Percentiles rank a stretch among this genome's conserved stretches.
phyloP scores from a whole-genome alignment of 2,888 invertebrate genomes.

The Harpalus rufipes region DNA sequence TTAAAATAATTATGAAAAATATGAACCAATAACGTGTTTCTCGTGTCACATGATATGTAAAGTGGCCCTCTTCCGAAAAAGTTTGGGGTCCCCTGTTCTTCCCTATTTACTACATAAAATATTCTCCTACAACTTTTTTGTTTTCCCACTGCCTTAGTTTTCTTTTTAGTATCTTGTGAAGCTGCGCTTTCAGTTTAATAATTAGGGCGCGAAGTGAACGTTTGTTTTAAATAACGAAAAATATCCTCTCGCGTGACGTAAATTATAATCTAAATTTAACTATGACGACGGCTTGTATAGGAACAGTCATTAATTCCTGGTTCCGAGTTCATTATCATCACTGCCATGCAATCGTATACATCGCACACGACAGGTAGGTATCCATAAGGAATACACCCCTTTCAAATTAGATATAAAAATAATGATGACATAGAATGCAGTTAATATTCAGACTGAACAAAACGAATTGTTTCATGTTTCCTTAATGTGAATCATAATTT shows the following conservation, averaged over 20 bases:
- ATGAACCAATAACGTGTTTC: no score
- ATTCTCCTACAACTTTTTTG: background rate
- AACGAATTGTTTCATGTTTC: background rate
- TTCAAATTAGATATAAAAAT: background rate
- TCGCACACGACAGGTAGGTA: background rate
- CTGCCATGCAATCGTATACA: background rate
- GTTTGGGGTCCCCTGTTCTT: background rate
- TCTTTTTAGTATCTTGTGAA: background rate
- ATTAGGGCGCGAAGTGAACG: constrained; percentile 32
- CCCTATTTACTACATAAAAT: background rate
- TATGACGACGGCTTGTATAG: constrained; percentile 33
- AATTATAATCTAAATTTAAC: constrained; percentile 46
- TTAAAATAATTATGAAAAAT: no score
- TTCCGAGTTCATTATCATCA: constrained; percentile 48
- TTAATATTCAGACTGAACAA: background rate
- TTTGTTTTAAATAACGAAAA: constrained; percentile 44
- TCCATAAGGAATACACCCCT: background rate
- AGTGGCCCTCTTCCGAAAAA: no score
- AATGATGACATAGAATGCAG: background rate
- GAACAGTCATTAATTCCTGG: constrained; percentile 34
- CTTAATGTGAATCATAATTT: constrained; percentile 7
- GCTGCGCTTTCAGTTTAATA: constrained; percentile 24
- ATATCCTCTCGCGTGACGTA: constrained; percentile 45
- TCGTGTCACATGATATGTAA: no score
- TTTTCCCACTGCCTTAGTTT: background rate